Percentiles rank a stretch among this genome's conserved stretches.
Conservation (phyloP, 2,888 invertebrate genomes). For the Idaea straminata region DNA sequence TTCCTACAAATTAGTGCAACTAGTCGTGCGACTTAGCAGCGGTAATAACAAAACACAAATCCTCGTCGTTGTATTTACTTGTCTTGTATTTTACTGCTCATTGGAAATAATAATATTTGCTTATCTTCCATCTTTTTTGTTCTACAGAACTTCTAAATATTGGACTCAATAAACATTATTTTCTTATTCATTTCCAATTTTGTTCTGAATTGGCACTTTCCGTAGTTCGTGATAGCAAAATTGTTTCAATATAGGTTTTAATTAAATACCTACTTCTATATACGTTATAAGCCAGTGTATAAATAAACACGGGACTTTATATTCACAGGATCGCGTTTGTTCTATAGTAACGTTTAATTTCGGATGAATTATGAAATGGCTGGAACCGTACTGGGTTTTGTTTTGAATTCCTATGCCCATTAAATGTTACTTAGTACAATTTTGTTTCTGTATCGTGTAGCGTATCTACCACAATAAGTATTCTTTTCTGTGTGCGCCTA, state of each 20-base stretch:
- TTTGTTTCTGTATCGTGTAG: not conserved
- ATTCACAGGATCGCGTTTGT: not conserved
- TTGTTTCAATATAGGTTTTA: not conserved
- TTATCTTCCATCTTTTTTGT: too few species aligned
- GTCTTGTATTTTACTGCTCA: too few species aligned
- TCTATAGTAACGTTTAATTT: not conserved
- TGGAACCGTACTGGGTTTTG: not conserved
- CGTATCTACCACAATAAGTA: too few species aligned
- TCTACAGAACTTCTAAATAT: not conserved
- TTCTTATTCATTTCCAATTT: not conserved
- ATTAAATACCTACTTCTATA: not conserved
- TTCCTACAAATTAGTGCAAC: too few species aligned
- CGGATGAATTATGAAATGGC: not conserved
- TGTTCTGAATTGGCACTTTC: not conserved
- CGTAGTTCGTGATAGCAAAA: not conserved
- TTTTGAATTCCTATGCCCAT: not conserved
- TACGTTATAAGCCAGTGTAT: not conserved
- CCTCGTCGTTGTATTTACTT: too few species aligned
- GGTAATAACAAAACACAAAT: too few species aligned
- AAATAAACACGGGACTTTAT: not conserved
- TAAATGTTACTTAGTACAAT: not conserved
- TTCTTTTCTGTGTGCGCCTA: not conserved
- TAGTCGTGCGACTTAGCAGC: too few species aligned
- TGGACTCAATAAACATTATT: not conserved
- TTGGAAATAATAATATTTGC: too few species aligned